Evolutionary conservation across 2,113 vertebrate species (phyloP), one percentile per base, ranked within the genome.

Genomic region (Acanthisitta chloris): DNA sequence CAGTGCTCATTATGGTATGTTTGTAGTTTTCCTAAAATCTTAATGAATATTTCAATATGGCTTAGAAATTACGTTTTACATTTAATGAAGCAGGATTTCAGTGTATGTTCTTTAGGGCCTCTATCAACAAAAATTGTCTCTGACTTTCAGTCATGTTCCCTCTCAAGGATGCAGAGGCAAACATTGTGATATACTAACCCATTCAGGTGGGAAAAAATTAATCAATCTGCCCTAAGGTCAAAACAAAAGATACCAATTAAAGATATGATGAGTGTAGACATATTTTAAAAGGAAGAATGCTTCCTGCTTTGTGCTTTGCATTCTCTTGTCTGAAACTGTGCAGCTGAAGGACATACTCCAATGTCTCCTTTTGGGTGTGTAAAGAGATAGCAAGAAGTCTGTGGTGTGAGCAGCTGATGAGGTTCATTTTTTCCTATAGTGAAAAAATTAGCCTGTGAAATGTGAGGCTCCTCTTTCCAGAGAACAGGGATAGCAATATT

Each of bases 1-100:
- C 96, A 99, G 98, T 76, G 99, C 99, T 94, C 99, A 94, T 92
- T 99, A 99, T 79, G 99, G 99, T 99, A 97, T 97, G 98, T 92
- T 94, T 64, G 48, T n/a, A n/a, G n/a, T n/a, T n/a, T n/a, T n/a
- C n/a, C n/a, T n/a, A n/a, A n/a, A n/a, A n/a, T n/a, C 23, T 49
- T 78, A 58, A 67, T 77, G 14, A 14, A 43, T 6, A 6, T 71
- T 93, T 89, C 24, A 48, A 5, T 93, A 17, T 83, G 34, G 8
- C 45, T 91, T 83, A 62, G 58, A 62, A 92, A 83, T 59, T 48
- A 26, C 25, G 19, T 64, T 94, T 84, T 45, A 14, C 15, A 14
- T 88, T 82, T 84, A n/a, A 72, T 45, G 26, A 77, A 88, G 73
- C 31, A 17, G 10, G 15, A 91, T 94, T 83, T 64, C 34, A 90